These are phyloP conservation scores for Gymnopithys bicolor DNA, from an alignment of 2,797 vertebrate genomes.

Conservation along the genomic window DNA sequence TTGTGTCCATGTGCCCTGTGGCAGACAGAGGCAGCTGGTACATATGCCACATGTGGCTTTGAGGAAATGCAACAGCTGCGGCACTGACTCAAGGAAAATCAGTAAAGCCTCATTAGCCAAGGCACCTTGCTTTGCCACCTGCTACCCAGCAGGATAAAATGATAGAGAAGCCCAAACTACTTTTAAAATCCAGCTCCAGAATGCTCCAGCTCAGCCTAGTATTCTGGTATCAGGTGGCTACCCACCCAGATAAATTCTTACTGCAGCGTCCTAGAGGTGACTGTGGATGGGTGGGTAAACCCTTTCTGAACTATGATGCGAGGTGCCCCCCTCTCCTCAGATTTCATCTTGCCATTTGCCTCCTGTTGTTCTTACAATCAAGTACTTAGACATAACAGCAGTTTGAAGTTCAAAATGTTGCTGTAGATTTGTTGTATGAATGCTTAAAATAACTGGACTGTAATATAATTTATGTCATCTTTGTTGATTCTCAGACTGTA, in stretches of 20 bases:
- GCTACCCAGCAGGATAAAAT: neutral
- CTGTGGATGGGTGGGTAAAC: neutral
- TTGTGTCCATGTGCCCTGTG: accelerated
- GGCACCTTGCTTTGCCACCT: neutral
- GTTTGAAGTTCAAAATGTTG: neutral
- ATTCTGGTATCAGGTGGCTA: accelerated
- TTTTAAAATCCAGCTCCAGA: neutral
- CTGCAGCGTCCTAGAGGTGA: accelerated
- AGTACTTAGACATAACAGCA: neutral
- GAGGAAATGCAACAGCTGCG: neutral
- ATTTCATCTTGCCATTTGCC: accelerated
- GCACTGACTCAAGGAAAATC: neutral
- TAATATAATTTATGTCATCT: neutral
- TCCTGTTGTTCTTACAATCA: neutral
- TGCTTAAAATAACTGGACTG: neutral
- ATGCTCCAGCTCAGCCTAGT: neutral
- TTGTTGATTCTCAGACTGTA: neutral
- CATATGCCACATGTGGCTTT: neutral
- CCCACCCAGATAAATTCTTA: neutral
- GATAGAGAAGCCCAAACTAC: neutral
- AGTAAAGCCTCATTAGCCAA: neutral
- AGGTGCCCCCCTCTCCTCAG: neutral
- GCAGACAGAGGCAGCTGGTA: neutral
- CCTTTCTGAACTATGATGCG: neutral
- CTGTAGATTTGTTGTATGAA: neutral